Percentiles rank a stretch among this genome's conserved stretches.
These are phyloP conservation scores for Nyctibius grandis DNA, from an alignment of 2,797 vertebrate genomes.

Conservation along the genomic window DNA sequence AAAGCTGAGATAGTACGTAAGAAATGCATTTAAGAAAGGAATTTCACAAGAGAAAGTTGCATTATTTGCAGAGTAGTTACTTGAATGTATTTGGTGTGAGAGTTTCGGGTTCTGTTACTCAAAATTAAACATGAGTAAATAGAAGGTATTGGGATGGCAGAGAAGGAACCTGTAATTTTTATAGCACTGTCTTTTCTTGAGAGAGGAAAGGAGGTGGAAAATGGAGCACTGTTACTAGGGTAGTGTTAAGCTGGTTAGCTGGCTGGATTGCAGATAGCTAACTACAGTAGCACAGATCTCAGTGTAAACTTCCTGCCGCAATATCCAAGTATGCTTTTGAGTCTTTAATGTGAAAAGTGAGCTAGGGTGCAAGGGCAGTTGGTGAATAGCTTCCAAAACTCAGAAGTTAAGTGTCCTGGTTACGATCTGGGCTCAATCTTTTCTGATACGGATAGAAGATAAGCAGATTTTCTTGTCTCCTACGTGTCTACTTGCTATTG, in stretches of 20 bases:
- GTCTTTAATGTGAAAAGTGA: neutral
- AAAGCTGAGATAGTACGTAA: neutral
- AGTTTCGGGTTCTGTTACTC: neutral
- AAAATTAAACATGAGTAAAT: neutral
- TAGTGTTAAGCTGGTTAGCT: neutral
- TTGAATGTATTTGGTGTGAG: neutral
- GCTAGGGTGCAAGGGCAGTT: neutral
- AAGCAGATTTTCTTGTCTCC: neutral
- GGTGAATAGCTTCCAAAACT: neutral
- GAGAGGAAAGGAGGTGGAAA: neutral
- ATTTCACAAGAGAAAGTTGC: neutral
- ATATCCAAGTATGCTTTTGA: neutral
- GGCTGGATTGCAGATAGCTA: neutral
- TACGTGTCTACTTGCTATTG: accelerated
- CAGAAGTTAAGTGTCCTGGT: neutral
- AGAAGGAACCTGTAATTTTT: neutral
- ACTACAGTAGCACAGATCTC: neutral
- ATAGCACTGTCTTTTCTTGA: neutral
- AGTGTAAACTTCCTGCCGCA: neutral
- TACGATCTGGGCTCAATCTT: neutral
- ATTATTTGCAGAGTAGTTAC: neutral
- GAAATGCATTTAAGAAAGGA: neutral
- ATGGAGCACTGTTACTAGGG: neutral
- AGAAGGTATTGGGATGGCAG: neutral
- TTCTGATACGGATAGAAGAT: neutral